These are phyloP conservation scores for Tyto alba DNA, from an alignment of 2,113 vertebrate genomes.

Conservation along the genomic window DNA sequence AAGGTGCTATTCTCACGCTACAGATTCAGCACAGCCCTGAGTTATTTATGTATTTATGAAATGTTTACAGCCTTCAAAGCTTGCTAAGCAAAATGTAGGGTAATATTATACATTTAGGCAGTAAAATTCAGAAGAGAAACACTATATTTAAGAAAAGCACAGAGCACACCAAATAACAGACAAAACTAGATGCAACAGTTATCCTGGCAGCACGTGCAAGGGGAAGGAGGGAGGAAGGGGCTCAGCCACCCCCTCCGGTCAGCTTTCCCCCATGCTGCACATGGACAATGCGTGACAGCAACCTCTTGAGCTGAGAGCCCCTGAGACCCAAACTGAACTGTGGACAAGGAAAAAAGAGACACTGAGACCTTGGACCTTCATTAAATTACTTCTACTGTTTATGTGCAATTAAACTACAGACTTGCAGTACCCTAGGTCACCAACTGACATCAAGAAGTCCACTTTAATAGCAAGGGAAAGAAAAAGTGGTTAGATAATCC, in stretches of 20 bases:
- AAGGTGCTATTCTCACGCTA: neutral
- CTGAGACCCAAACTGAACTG: neutral
- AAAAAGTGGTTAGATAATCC: neutral
- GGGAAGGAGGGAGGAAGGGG: neutral
- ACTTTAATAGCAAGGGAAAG: neutral
- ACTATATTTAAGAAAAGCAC: neutral
- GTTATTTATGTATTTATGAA: neutral
- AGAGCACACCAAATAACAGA: neutral
- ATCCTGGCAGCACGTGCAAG: neutral
- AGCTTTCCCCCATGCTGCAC: neutral
- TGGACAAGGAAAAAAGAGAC: neutral
- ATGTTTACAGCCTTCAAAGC: neutral
- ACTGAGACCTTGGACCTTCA: neutral
- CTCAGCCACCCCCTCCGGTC: neutral
- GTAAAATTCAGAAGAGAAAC: neutral
- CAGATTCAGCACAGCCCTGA: neutral
- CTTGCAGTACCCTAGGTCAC: neutral
- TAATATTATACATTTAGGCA: neutral
- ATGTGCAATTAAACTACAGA: neutral
- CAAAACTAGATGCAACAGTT: neutral
- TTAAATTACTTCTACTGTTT: neutral
- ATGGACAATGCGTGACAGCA: fast-evolving
- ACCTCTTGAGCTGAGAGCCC: fast-evolving
- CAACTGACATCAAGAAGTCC: too few relatives aligned
- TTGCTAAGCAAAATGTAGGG: neutral